A percentile compares a stretch with the other conserved stretches of the same genome.
Conservation (phyloP, 2,888 invertebrate species). For the Orgyia antiqua region DNA sequence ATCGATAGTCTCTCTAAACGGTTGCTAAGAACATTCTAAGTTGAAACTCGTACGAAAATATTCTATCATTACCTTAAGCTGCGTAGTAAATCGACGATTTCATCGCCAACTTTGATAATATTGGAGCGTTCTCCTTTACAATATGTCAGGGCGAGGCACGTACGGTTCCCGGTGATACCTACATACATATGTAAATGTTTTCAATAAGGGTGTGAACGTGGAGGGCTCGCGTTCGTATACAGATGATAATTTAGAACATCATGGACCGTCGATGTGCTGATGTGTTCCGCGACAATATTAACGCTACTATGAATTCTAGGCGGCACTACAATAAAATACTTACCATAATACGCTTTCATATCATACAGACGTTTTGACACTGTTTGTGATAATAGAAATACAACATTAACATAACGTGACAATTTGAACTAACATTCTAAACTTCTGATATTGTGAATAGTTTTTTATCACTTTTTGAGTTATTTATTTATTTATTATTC, state of each 20-base stretch:
- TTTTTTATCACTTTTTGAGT: too few species aligned
- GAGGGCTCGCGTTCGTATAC: constrained; percentile 31
- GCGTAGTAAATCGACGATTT: constrained; percentile 50
- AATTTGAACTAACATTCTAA: too few species aligned
- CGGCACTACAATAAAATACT: too few species aligned
- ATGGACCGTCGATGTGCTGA: constrained; percentile 17
- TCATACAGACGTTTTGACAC: too few species aligned
- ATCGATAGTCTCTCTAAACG: constrained; percentile 35
- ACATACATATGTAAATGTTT: constrained; percentile 70
- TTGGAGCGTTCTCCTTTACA: constrained; percentile 38
- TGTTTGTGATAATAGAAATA: too few species aligned
- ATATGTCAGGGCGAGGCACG: constrained; percentile 41
- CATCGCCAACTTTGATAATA: constrained; percentile 48
- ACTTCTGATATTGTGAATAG: too few species aligned
- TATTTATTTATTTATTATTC: too few species aligned
- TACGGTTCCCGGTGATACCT: constrained; percentile 30
- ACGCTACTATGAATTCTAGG: constrained; percentile 14
- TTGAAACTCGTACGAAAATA: constrained; percentile 45
- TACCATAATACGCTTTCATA: too few species aligned
- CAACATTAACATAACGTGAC: too few species aligned
- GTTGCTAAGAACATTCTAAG: constrained; percentile 26
- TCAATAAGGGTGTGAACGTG: constrained; percentile 50
- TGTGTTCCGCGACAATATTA: constrained; percentile 13
- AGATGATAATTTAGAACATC: constrained; percentile 39
- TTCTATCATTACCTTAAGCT: constrained; percentile 55